Base-by-base conservation (phyloP, 1,140 invertebrate genomes). In the Hirudo medicinalis region DNA sequence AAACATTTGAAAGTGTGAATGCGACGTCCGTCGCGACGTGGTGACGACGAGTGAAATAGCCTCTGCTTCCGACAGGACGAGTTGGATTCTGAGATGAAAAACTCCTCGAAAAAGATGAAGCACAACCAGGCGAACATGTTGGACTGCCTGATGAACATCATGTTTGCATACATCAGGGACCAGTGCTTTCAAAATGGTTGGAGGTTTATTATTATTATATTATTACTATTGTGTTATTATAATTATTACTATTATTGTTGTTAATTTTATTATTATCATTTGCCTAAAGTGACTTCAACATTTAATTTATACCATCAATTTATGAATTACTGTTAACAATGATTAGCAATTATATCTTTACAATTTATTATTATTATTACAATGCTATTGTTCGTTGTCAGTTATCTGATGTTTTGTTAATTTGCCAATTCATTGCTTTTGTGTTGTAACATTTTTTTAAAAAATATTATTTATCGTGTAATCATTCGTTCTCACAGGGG, bases 121-220 rank as follows among this genome's bases (percentile, higher is more conserved):
- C 81, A 83, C 76, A 77, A 81, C 69, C 79, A 86, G 71, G 87
- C 85, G 2, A 80, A 86, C 75, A 85, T 84, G 60, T 78, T 90
- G 66, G 88, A 90, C 77, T 75, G 86, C 27, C 86, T 87, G 71
- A 84, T 90, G 82, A 79, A 85, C 69, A 80, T 85, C 76, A 72
- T 89, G 25, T 84, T 88, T 66, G 77, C 80, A 72, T 89, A 85
- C 76, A 80, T 89, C 67, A 75, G 86, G 19, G 71, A 80, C 25
- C 79, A 80, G 49, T 87, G 85, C 75, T 72, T 75, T 70, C 74
- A 36, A n/a, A 74, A 78, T 36, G 75, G 75, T 74, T 71, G 72
- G 43, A 11, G 8, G n/a, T 60, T 71, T 49, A 49, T 49, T 49
- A 49, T 49, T 49, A 49, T 49, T 49, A 15, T 1, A 11, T 49